Evolutionary conservation across 2,113 vertebrate species (phyloP).

Genomic region (Chascanopsetta lugubris): DNA sequence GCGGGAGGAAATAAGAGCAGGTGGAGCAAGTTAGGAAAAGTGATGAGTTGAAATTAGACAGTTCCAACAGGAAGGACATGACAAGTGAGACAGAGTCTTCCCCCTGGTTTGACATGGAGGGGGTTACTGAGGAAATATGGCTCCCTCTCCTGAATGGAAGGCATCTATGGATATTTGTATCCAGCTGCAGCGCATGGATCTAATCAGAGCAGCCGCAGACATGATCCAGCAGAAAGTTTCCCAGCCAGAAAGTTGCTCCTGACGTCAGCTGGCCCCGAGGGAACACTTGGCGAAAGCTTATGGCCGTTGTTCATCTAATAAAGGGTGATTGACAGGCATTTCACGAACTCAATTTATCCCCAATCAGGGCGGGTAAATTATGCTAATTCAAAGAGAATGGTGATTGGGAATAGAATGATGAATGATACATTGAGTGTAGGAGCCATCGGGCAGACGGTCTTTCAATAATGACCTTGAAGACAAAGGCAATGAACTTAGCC

Average conservation of each 20-base stretch:
- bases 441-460: slow-evolving; percentile 32
- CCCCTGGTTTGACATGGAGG: not conserved
- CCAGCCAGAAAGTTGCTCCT: slow-evolving; percentile 23
- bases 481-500: slow-evolving; percentile 37
- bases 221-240: slow-evolving; percentile 40
- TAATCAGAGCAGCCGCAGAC: slow-evolving; percentile 42
- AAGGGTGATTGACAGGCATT: slow-evolving; percentile 56
- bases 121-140: slow-evolving; percentile 32
- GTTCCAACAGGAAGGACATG: slow-evolving; percentile 24
- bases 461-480: slow-evolving; percentile 50
- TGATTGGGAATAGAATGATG: slow-evolving; percentile 50
- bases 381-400: slow-evolving; percentile 58
- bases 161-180: slow-evolving; percentile 6
- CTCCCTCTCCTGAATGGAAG: slow-evolving; percentile 19
- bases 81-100: not conserved
- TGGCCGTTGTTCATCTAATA: slow-evolving; percentile 56
- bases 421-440: slow-evolving; percentile 38
- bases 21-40: slow-evolving; percentile 54
- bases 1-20: slow-evolving; percentile 52
- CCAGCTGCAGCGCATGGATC: slow-evolving; percentile 20
- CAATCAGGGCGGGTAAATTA: slow-evolving; percentile 48
- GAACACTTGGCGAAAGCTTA: slow-evolving; percentile 15
- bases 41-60: slow-evolving; percentile 33
- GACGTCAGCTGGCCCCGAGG: slow-evolving; percentile 47
- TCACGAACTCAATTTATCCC: slow-evolving; percentile 53